A percentile compares a stretch with the other conserved stretches of the same genome.
Evolutionary conservation across 2,797 vertebrate species (phyloP).

Genomic region (Hippopotamyrus pictus): DNA sequence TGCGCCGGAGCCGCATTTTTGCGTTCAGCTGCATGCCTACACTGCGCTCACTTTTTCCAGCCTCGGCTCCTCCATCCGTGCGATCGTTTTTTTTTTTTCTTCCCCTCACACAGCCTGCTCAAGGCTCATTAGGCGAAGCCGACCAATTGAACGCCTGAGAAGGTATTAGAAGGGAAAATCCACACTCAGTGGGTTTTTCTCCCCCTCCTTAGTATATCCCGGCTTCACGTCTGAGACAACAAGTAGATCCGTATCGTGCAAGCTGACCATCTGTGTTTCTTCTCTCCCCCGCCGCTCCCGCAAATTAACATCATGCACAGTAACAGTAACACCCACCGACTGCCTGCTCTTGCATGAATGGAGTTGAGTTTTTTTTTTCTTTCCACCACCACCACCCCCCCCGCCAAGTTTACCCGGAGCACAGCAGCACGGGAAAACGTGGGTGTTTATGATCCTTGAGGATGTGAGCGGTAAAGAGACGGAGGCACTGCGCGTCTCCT

Average conservation of each 20-base stretch:
- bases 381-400: not conserved
- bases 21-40: constrained; percentile 28
- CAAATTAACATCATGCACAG: constrained; percentile 12
- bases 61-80: constrained; percentile 20
- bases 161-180: not conserved
- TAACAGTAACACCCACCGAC: constrained; percentile 10
- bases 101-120: not conserved
- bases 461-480: constrained; percentile 30
- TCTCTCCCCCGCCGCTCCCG: not conserved
- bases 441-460: constrained; percentile 31
- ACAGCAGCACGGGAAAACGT: constrained; percentile 24
- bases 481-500: not conserved
- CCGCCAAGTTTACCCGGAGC: not conserved
- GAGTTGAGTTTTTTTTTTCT: not conserved
- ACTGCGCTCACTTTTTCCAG: constrained; percentile 44
- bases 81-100: not conserved
- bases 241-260: not conserved
- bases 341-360: constrained; percentile 3
- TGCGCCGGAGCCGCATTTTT: constrained; percentile 32
- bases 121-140: not conserved
- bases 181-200: not conserved
- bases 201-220: not conserved
- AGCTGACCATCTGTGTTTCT: not conserved
- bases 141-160: not conserved
- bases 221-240: not conserved